Conservation (phyloP, 2,888 invertebrate species). For the Poecilus cupreus region DNA sequence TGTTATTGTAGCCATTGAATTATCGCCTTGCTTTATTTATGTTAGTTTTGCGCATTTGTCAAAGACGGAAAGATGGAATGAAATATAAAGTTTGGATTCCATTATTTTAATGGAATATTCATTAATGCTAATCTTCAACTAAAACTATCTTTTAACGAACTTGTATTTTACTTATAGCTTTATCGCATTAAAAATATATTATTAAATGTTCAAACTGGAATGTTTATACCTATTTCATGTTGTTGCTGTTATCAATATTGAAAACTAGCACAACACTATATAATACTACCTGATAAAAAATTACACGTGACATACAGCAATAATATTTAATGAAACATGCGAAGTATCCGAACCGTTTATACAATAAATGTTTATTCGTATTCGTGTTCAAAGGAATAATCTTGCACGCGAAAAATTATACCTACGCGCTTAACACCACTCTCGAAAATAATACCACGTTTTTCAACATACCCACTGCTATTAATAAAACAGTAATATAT, state of each 20-base stretch:
- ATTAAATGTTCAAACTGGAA: neutral
- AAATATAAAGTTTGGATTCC: conserved; percentile 1
- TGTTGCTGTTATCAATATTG: conserved; percentile 21
- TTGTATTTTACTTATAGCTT: neutral
- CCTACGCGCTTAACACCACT: neutral
- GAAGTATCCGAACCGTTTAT: conserved; percentile 20
- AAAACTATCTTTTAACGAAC: neutral
- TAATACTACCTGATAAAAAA: conserved; percentile 30
- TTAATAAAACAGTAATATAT: no score
- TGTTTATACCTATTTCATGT: neutral
- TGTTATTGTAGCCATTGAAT: conserved; percentile 43
- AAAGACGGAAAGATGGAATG: neutral
- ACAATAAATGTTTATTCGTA: conserved; percentile 13
- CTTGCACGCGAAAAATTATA: conserved; percentile 25
- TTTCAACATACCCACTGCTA: neutral
- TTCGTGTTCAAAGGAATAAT: conserved; percentile 36
- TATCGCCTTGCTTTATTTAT: conserved; percentile 15
- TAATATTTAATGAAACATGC: conserved; percentile 45
- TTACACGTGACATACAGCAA: conserved; percentile 43
- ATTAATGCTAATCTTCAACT: conserved; percentile 1
- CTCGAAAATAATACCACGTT: neutral
- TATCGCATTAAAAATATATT: neutral
- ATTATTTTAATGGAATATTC: conserved; percentile 26
- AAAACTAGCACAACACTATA: conserved; percentile 25
- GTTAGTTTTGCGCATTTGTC: conserved; percentile 4